A percentile compares a stretch with the other conserved stretches of the same genome.
phyloP scores from a whole-genome alignment of 2,888 invertebrate genomes.

The Drosophila mettleri region DNA sequence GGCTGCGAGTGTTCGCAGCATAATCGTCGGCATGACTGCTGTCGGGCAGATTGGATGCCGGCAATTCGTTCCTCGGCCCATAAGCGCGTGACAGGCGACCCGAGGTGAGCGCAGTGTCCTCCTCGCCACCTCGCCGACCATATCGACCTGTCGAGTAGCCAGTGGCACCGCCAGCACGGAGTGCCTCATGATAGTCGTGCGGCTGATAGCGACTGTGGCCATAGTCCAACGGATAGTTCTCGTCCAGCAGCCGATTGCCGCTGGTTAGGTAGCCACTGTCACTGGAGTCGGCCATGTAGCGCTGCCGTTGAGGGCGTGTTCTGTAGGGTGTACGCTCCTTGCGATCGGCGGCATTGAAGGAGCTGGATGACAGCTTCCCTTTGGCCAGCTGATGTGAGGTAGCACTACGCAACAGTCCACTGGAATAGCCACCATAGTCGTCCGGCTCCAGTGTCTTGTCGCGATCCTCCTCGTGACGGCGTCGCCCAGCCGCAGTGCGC shows the following conservation, averaged over 20 bases:
- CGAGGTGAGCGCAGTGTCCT: slow-evolving; percentile 39
- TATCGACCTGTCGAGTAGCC: slow-evolving; percentile 72
- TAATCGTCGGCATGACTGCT: slow-evolving; percentile 50
- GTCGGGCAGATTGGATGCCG: slow-evolving; percentile 38
- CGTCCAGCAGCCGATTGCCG: slow-evolving; percentile 71
- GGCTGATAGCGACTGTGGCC: slow-evolving; percentile 74
- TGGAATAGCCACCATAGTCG: slow-evolving; percentile 78
- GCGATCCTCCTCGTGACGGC: slow-evolving; percentile 86
- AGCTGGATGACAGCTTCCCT: slow-evolving; percentile 86
- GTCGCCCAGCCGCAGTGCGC: slow-evolving; percentile 87
- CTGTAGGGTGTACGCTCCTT: slow-evolving; percentile 85
- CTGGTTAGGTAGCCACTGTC: slow-evolving; percentile 83
- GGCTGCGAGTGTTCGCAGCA: slow-evolving; percentile 68
- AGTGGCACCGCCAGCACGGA: slow-evolving; percentile 74
- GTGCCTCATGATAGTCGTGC: slow-evolving; percentile 80
- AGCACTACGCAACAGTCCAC: slow-evolving; percentile 88
- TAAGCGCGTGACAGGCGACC: slow-evolving; percentile 67
- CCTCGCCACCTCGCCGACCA: slow-evolving; percentile 72
- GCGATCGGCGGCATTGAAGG: slow-evolving; percentile 86
- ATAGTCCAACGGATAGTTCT: slow-evolving; percentile 82
- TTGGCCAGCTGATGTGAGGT: slow-evolving; percentile 89
- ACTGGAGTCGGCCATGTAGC: slow-evolving; percentile 81
- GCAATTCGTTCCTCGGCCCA: slow-evolving; percentile 70
- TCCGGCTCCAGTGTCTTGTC: slow-evolving; percentile 91
- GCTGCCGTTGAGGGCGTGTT: slow-evolving; percentile 75